Conservation (phyloP, 1,140 invertebrate species). For the Mamestra configurata region DNA sequence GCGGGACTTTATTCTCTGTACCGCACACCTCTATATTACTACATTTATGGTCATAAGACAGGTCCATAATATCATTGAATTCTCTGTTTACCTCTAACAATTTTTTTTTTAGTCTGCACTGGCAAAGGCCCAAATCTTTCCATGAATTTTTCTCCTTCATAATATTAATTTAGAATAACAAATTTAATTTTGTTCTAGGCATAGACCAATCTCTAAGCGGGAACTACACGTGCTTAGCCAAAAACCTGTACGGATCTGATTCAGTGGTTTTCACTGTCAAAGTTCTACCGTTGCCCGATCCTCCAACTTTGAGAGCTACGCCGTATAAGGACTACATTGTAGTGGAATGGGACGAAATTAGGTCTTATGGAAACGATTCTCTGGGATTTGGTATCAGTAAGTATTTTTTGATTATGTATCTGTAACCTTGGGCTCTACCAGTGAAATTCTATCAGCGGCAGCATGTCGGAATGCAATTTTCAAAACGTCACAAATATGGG, state of each 20-base stretch:
- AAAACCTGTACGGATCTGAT: constrained; percentile 94
- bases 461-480: no score
- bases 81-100: no score
- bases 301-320: constrained; percentile 90
- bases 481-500: no score
- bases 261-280: constrained; percentile 93
- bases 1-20: no score
- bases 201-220: constrained; percentile 91
- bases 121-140: no score
- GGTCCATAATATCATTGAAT: no score
- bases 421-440: no score
- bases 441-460: no score
- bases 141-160: not conserved
- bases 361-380: constrained; percentile 67
- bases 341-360: constrained; percentile 89
- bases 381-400: constrained; percentile 73
- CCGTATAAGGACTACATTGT: constrained; percentile 90
- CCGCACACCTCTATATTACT: no score
- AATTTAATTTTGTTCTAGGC: constrained; percentile 64
- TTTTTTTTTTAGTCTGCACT: no score
- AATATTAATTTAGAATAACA: not conserved
- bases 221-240: constrained; percentile 95
- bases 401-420: constrained; percentile 59
- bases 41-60: no score
- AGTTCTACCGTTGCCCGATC: constrained; percentile 92